A percentile compares a stretch with the other conserved stretches of the same genome.
Evolutionary conservation across 37 sponge, comb jelly and placozoan genomes (phyloP).

Genomic region (Mnemiopsis leidyi): DNA sequence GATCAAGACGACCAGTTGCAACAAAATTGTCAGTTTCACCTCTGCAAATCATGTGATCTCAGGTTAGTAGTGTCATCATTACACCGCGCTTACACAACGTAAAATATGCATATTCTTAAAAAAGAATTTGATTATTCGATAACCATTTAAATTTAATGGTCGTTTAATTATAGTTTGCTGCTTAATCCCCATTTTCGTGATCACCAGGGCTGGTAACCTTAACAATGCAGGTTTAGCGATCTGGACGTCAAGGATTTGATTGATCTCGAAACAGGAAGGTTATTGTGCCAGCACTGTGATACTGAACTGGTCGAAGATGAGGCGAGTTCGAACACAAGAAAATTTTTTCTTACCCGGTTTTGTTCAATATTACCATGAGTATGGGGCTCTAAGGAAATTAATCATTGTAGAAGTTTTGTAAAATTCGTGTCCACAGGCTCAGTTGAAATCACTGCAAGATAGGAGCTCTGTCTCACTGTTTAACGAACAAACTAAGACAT

Average conservation of each 20-base stretch:
- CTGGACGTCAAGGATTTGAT: slow-evolving; percentile 21
- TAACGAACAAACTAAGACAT: slow-evolving; percentile 29
- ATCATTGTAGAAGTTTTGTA: background rate
- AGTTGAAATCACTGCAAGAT: slow-evolving; percentile 10
- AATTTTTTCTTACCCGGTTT: no score
- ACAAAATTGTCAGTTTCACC: slow-evolving; percentile 47
- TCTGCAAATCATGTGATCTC: slow-evolving; percentile 1
- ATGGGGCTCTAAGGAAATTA: no score
- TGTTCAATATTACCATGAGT: no score
- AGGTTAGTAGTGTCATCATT: no score
- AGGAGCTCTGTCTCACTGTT: slow-evolving; percentile 1
- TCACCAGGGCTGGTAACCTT: no score
- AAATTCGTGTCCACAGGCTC: background rate
- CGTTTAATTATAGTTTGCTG: no score
- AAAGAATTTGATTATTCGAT: no score
- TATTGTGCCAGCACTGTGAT: background rate
- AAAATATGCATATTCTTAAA: no score
- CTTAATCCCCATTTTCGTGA: no score
- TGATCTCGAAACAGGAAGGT: background rate
- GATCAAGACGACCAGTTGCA: slow-evolving; percentile 22
- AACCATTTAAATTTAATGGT: no score
- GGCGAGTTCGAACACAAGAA: background rate
- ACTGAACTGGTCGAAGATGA: slow-evolving; percentile 25
- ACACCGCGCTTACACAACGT: no score
- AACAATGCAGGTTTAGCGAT: slow-evolving; percentile 57